These are phyloP conservation scores for Panagrolaimus sp. DNA, from an alignment of 1,140 invertebrate species.

Conservation along the genomic window DNA sequence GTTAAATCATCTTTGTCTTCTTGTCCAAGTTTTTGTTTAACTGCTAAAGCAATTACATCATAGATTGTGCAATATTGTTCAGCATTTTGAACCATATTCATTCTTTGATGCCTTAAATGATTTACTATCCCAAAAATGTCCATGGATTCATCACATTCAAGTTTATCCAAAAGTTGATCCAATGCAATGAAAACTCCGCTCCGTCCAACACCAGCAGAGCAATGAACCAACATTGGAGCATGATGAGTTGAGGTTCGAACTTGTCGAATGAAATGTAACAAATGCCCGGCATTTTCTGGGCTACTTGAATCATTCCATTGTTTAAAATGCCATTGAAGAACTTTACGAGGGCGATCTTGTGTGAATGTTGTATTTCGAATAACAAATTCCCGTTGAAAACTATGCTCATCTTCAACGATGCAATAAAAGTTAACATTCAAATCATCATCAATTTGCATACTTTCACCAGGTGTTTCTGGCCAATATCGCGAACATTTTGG, in stretches of 20 bases:
- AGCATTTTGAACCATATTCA: conserved; percentile 61
- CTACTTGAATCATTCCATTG: conserved; percentile 36
- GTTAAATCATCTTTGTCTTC: conserved; percentile 8
- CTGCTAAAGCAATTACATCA: conserved; percentile 42
- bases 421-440: conserved; percentile 37
- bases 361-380: background rate
- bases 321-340: conserved; percentile 49
- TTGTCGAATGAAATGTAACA: conserved; percentile 39
- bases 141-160: conserved; percentile 57
- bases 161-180: conserved; percentile 60
- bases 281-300: conserved; percentile 29
- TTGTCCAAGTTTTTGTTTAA: conserved; percentile 20
- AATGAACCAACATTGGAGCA: conserved; percentile 39
- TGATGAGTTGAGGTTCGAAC: conserved; percentile 32
- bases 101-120: conserved; percentile 59
- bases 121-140: conserved; percentile 60
- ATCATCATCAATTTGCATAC: conserved; percentile 24
- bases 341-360: conserved; percentile 18
- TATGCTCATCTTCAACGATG: conserved; percentile 48
- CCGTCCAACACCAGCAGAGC: conserved; percentile 62
- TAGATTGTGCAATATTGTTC: conserved; percentile 44
- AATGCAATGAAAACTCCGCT: conserved; percentile 62
- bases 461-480: conserved; percentile 42
- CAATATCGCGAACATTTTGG: conserved; percentile 46
- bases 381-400: conserved; percentile 36